A percentile compares a stretch with the other conserved stretches of the same genome.
phyloP scores from a whole-genome alignment of 37 sponge, comb jelly and placozoan genomes.

The Ianthella basta region DNA sequence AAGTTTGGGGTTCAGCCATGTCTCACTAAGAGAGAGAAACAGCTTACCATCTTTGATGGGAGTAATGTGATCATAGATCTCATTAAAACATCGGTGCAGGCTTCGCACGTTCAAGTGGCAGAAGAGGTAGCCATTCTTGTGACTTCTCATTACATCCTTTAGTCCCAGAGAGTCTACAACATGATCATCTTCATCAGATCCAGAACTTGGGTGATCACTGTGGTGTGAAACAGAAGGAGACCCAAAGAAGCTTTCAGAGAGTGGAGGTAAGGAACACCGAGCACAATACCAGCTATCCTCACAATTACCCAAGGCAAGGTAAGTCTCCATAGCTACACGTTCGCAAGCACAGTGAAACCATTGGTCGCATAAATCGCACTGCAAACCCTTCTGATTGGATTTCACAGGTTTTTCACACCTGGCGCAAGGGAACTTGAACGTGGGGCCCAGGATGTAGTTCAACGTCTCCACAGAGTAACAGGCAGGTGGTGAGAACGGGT shows the following conservation, averaged over 20 bases:
- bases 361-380: too few species aligned
- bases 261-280: neutral
- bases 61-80: conserved; percentile 1
- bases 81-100: neutral
- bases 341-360: conserved; percentile 1
- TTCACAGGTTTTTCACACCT: too few species aligned
- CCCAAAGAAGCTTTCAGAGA: conserved; percentile 4
- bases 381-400: too few species aligned
- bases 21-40: conserved; percentile 17
- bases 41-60: neutral
- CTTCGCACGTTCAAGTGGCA: conserved; percentile 17
- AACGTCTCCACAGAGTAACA: neutral
- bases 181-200: neutral
- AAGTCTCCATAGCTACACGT: neutral
- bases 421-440: too few species aligned
- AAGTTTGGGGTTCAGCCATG: conserved; percentile 28
- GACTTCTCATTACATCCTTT: neutral
- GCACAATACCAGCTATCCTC: conserved; percentile 24
- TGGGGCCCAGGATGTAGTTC: neutral
- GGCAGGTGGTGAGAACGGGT: too few species aligned
- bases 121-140: neutral
- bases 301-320: neutral
- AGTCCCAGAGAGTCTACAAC: neutral
- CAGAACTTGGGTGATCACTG: neutral
- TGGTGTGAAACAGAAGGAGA: neutral